Evolutionary conservation across 2,797 vertebrate species (phyloP).

Genomic region (Okamejei kenojei): DNA sequence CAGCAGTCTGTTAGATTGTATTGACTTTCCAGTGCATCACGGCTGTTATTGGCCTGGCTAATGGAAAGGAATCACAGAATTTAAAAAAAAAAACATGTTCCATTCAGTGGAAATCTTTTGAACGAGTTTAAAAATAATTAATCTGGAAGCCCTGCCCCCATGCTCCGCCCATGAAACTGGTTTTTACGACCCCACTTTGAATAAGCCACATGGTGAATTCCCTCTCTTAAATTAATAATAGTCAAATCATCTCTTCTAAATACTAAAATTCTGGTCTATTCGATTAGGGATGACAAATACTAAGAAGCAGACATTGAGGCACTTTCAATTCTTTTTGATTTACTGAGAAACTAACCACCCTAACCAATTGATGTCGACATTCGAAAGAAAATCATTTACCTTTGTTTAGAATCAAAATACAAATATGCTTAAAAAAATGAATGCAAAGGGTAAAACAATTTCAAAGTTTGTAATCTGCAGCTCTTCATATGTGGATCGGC

Average conservation of each 20-base stretch:
- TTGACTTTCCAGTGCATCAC: neutral
- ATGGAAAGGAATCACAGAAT: neutral
- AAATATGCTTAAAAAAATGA: no score
- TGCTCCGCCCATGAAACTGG: neutral
- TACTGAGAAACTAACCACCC: neutral
- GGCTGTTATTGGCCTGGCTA: neutral
- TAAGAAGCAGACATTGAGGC: no score
- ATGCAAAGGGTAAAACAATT: no score
- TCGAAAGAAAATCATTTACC: neutral
- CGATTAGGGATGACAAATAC: neutral
- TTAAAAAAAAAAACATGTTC: neutral
- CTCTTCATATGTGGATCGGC: no score
- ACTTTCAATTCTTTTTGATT: neutral
- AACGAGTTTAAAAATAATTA: neutral
- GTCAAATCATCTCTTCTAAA: no score
- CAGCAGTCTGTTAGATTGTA: neutral
- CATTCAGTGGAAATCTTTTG: neutral
- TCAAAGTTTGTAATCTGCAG: no score
- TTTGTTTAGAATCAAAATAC: neutral
- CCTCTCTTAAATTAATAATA: neutral
- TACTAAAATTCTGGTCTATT: neutral
- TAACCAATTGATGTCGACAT: neutral
- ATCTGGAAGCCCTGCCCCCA: neutral
- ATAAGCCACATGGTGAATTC: neutral
- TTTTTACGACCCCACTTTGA: neutral